Conservation (phyloP, 2,888 invertebrate species). For the Micropterix aruncella region DNA sequence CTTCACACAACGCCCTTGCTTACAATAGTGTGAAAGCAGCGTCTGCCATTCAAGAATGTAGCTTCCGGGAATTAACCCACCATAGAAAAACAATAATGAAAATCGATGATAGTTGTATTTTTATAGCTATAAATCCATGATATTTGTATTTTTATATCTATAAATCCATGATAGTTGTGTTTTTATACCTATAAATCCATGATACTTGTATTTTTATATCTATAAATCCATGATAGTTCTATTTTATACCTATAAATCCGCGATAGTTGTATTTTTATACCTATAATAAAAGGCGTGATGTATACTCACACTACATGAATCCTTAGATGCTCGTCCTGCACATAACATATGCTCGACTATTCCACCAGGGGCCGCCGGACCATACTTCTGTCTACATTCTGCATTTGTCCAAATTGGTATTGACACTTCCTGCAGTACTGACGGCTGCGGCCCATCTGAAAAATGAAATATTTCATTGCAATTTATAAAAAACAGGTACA, state of each 20-base stretch:
- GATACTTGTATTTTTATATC: background rate
- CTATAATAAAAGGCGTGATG: constrained; percentile 1
- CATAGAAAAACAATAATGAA: no score
- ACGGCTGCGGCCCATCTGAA: constrained; percentile 69
- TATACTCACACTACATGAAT: constrained; percentile 75
- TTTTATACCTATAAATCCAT: background rate
- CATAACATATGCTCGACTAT: constrained; percentile 81
- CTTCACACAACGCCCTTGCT: no score
- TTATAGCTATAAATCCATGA: no score
- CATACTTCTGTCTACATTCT: constrained; percentile 68
- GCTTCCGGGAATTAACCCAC: no score
- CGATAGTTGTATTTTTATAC: background rate
- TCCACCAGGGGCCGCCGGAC: constrained; percentile 76
- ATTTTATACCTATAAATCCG: no score
- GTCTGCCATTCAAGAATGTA: no score
- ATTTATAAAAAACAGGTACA: no score
- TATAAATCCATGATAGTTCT: background rate
- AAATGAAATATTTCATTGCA: no score
- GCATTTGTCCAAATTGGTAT: constrained; percentile 72
- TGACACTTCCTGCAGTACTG: constrained; percentile 67
- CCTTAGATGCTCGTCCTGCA: constrained; percentile 70
- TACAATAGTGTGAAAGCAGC: no score
- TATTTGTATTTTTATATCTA: no score
- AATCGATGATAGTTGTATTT: no score
- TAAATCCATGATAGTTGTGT: no score